A percentile compares a stretch with the other conserved stretches of the same genome.
These are phyloP conservation scores for Odontocolon sp. DNA, from an alignment of 2,888 invertebrate genomes.

Conservation along the genomic window DNA sequence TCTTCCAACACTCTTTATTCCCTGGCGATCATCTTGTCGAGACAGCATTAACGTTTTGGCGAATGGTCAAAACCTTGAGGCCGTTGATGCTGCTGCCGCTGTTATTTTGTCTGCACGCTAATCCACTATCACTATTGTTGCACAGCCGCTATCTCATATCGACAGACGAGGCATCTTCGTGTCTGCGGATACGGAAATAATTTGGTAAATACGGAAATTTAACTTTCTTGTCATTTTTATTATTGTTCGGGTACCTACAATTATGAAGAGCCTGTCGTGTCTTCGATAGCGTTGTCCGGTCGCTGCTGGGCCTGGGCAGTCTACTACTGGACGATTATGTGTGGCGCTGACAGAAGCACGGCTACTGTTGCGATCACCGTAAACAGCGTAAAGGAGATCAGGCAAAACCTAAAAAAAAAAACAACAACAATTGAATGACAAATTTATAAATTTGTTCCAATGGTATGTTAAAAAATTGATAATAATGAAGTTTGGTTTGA, in stretches of 20 bases:
- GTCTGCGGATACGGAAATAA: conserved; percentile 38
- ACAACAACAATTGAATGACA: not conserved
- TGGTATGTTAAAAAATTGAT: conserved; percentile 3
- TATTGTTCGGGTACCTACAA: conserved; percentile 60
- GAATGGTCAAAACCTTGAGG: conserved; percentile 37
- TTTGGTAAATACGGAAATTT: not conserved
- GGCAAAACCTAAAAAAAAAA: conserved; percentile 89
- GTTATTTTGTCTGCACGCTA: conserved; percentile 47
- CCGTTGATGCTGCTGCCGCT: conserved; percentile 26
- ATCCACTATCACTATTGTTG: conserved; percentile 60
- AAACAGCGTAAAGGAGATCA: conserved; percentile 97
- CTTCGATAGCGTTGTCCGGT: conserved; percentile 72
- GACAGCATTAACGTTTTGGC: conserved; percentile 26
- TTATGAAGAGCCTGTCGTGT: conserved; percentile 64
- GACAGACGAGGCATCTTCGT: conserved; percentile 50
- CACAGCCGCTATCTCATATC: conserved; percentile 56
- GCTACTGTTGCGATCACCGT: conserved; percentile 96
- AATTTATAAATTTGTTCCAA: conserved; percentile 33
- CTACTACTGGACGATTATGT: conserved; percentile 95
- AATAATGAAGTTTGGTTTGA: not conserved
- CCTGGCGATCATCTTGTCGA: conserved; percentile 28
- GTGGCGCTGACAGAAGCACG: conserved; percentile 95
- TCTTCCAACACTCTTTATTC: conserved; percentile 4
- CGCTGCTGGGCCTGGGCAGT: conserved; percentile 74
- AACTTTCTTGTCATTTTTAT: not conserved